Conservation (phyloP, 2,888 invertebrate species). For the Zonitis immaculata region DNA sequence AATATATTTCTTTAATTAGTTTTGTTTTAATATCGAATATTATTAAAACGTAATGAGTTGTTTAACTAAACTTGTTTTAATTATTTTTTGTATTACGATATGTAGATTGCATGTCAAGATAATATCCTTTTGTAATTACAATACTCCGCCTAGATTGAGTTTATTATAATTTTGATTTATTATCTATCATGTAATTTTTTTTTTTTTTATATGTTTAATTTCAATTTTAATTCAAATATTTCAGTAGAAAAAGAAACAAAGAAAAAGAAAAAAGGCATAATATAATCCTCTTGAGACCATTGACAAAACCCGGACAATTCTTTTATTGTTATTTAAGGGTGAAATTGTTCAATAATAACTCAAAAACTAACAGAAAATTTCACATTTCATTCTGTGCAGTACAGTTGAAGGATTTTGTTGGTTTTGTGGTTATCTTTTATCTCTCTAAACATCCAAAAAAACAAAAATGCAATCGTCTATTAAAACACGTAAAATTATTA, state of each 20-base stretch:
- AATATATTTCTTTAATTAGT: conserved; percentile 17
- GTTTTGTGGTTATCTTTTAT: neutral
- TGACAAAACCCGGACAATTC: conserved; percentile 6
- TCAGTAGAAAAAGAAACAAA: no score
- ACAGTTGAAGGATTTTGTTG: neutral
- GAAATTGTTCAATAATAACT: conserved; percentile 6
- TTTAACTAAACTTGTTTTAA: conserved; percentile 23
- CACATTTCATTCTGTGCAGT: conserved; percentile 1
- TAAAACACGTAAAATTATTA: no score
- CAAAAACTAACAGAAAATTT: conserved; percentile 14
- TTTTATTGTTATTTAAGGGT: conserved; percentile 4
- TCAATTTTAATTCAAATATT: neutral
- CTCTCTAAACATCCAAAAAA: neutral
- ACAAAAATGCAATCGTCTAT: no score
- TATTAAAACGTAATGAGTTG: conserved; percentile 21
- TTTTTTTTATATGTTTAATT: neutral
- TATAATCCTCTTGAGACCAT: conserved; percentile 12
- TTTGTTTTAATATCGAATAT: conserved; percentile 16
- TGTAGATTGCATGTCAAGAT: conserved; percentile 26
- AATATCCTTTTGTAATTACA: conserved; percentile 22
- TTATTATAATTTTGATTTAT: conserved; percentile 23
- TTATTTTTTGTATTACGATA: conserved; percentile 23
- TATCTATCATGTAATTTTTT: neutral
- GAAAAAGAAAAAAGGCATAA: neutral
- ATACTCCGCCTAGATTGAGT: conserved; percentile 22